These are phyloP conservation scores for Tokudaia muenninki DNA, from an alignment of 2,797 vertebrate genomes.

Conservation along the genomic window DNA sequence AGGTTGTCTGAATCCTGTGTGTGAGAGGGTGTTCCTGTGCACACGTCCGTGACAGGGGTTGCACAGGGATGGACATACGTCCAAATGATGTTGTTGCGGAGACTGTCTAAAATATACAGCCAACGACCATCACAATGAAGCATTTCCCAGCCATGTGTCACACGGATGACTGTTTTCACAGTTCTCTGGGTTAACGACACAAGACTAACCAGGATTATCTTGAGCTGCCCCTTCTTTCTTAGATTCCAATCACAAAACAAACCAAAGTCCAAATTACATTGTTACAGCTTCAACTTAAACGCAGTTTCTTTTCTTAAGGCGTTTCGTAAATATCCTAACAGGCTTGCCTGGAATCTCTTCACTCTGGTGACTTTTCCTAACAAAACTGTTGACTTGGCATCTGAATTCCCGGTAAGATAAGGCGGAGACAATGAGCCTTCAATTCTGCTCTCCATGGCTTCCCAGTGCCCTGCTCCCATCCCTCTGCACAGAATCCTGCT, in stretches of 20 bases:
- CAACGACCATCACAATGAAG: background rate
- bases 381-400: background rate
- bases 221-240: background rate
- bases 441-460: background rate
- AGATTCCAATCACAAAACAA: background rate
- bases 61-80: background rate
- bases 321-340: background rate
- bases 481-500: background rate
- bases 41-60: background rate
- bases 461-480: background rate
- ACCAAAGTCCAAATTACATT: background rate
- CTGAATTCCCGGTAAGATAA: slow-evolving; percentile 1
- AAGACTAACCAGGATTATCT: background rate
- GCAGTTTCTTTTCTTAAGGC: background rate
- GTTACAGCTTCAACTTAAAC: slow-evolving; percentile 22
- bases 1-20: background rate
- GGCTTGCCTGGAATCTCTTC: slow-evolving; percentile 36
- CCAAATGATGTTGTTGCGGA: background rate
- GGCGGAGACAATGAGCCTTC: background rate
- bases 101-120: background rate
- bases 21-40: background rate
- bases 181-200: background rate
- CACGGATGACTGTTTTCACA: background rate
- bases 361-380: slow-evolving; percentile 12
- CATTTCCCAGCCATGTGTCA: background rate